phyloP scores from a whole-genome alignment of 2,797 vertebrate species.

The Takifugu ocellatus region DNA sequence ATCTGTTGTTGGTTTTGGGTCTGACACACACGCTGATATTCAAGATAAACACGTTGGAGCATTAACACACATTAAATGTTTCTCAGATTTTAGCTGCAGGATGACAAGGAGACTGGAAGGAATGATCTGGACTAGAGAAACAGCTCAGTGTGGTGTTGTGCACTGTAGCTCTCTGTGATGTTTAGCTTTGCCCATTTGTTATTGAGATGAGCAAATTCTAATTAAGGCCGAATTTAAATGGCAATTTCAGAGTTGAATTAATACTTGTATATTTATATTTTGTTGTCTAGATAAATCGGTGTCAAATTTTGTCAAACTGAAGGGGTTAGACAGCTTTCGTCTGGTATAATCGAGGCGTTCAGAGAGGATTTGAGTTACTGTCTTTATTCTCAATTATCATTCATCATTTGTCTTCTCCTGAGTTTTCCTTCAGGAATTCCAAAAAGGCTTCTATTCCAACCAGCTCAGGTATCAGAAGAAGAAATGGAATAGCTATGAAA shows the following conservation, averaged over 20 bases:
- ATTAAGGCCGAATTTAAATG: constrained; percentile 1
- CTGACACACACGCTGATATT: constrained; percentile 33
- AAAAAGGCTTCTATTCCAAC: neutral
- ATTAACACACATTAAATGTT: constrained; percentile 56
- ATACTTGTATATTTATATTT: too few relatives aligned
- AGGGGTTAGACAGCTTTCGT: too few relatives aligned
- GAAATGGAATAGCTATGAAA: neutral
- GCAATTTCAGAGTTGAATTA: neutral
- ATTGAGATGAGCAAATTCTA: constrained; percentile 8
- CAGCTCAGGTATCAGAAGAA: neutral
- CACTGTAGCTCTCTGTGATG: constrained; percentile 27
- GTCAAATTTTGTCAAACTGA: too few relatives aligned
- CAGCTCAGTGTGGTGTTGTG: constrained; percentile 39
- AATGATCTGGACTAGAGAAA: constrained; percentile 42
- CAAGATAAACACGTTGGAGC: constrained; percentile 23
- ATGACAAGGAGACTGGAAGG: constrained; percentile 36
- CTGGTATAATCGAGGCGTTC: neutral
- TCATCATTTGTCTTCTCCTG: neutral
- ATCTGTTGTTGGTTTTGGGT: constrained; percentile 30
- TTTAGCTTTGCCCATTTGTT: constrained; percentile 37
- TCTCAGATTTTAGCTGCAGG: constrained; percentile 47
- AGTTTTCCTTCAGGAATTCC: neutral
- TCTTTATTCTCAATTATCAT: neutral
- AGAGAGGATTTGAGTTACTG: neutral
- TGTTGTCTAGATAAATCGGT: too few relatives aligned